Evolutionary conservation across 2,888 invertebrate species (phyloP), one percentile per base, ranked within the genome.

Genomic region (Torymus tubicola): DNA sequence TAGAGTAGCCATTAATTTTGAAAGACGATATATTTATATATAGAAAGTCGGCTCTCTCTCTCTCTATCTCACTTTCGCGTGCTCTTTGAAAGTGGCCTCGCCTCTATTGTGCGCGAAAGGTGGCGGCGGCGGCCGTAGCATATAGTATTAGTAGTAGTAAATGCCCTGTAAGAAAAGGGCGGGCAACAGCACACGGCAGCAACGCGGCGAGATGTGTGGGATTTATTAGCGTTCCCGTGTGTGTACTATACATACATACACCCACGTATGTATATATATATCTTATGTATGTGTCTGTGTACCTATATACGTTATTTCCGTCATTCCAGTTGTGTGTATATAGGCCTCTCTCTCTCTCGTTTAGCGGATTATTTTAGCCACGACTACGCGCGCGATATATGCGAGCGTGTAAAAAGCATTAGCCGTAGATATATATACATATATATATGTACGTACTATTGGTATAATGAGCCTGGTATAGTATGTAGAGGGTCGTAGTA

Each of bases 151-250:
- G n/a, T 8, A 31, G 31, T 0, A 31, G 31, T 31, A 31, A 31
- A 31, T 31, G 31, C 31, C 5, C 31, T 31, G 31, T 31, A 31
- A 31, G 31, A 31, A 31, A 31, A 31, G 31, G 31, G 31, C 31
- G 31, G 31, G 31, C 4, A n/a, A n/a, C n/a, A n/a, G n/a, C n/a
- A n/a, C n/a, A n/a, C n/a, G n/a, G n/a, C n/a, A n/a, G n/a, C n/a
- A n/a, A n/a, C n/a, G 31, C 31, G 31, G 31, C 31, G 31, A 31
- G 31, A 31, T n/a, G n/a, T 31, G 31, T 50, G 63, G 42, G 52
- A 68, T 75, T 61, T 75, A 68, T 53, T 50, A 67, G 60, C 12
- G 75, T 11, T 12, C 31, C 31, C n/a, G n/a, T n/a, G n/a, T n/a
- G 31, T 8, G 31, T 3, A 5, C 31, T 31, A 31, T 31, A 3